Conservation (phyloP, 2,797 vertebrate genomes). For the Gambusia yucatana region DNA sequence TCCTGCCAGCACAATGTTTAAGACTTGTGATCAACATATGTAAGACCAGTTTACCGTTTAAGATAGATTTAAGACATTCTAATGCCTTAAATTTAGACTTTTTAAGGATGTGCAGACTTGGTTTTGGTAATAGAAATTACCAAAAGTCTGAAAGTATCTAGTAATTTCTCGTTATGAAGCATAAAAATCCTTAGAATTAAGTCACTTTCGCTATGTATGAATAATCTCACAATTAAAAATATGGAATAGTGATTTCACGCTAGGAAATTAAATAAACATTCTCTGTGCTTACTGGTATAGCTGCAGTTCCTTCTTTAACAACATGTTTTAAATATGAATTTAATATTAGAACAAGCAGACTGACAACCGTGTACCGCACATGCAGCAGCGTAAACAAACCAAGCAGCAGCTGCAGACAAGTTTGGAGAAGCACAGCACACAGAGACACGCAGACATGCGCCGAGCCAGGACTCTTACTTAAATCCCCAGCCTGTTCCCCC, state of each 20-base stretch:
- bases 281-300: background rate
- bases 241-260: background rate
- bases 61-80: no score
- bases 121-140: background rate
- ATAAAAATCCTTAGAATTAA: background rate
- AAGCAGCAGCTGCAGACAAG: constrained; percentile 48
- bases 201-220: background rate
- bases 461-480: constrained; percentile 89
- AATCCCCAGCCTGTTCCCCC: constrained; percentile 99
- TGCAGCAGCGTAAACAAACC: constrained; percentile 14
- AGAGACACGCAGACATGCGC: constrained; percentile 57
- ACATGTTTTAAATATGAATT: background rate
- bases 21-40: no score
- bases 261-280: background rate
- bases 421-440: constrained; percentile 50
- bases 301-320: background rate
- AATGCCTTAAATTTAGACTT: no score
- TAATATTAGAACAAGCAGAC: background rate
- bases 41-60: no score
- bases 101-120: no score
- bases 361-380: background rate
- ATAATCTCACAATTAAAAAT: background rate
- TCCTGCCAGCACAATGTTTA: no score
- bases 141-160: background rate
- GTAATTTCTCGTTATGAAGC: background rate